A percentile compares a stretch with the other conserved stretches of the same genome.
These are phyloP conservation scores for Lepidonotus clava DNA, from an alignment of 2,888 invertebrate genomes.

Conservation along the genomic window DNA sequence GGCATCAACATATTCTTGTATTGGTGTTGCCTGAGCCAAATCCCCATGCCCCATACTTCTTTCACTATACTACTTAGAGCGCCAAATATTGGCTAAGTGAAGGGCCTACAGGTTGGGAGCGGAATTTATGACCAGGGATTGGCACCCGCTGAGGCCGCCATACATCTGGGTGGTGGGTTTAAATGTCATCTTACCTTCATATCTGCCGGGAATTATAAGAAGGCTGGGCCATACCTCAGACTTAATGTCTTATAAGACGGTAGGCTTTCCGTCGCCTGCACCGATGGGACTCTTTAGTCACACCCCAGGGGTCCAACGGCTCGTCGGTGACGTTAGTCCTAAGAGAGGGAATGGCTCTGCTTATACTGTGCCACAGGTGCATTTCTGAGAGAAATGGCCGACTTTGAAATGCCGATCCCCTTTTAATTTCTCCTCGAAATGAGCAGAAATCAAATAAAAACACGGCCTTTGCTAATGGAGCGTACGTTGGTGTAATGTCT, in stretches of 20 bases:
- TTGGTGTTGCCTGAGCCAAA: neutral
- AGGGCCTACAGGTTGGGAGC: neutral
- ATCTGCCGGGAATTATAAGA: neutral
- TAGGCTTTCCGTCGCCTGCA: neutral
- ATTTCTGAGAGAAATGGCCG: no score
- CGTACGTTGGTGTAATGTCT: no score
- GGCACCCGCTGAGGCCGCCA: neutral
- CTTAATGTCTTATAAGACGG: neutral
- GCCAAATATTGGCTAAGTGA: neutral
- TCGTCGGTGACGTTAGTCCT: no score
- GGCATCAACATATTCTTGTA: no score
- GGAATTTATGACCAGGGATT: neutral
- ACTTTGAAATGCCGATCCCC: no score
- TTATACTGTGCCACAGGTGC: no score
- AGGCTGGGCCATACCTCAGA: slow-evolving; percentile 8
- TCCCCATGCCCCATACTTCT: neutral
- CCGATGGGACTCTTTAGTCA: slow-evolving; percentile 3
- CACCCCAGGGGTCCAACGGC: neutral
- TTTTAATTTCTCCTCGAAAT: no score
- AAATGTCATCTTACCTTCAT: slow-evolving; percentile 30
- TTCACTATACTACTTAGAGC: neutral
- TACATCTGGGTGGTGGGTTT: neutral
- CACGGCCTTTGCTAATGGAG: no score
- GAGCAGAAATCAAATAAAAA: no score
- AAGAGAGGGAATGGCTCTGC: no score